Evolutionary conservation across 2,797 vertebrate genomes (phyloP), one percentile per base, ranked within the genome.

Genomic region (Cetoscarus ocellatus): DNA sequence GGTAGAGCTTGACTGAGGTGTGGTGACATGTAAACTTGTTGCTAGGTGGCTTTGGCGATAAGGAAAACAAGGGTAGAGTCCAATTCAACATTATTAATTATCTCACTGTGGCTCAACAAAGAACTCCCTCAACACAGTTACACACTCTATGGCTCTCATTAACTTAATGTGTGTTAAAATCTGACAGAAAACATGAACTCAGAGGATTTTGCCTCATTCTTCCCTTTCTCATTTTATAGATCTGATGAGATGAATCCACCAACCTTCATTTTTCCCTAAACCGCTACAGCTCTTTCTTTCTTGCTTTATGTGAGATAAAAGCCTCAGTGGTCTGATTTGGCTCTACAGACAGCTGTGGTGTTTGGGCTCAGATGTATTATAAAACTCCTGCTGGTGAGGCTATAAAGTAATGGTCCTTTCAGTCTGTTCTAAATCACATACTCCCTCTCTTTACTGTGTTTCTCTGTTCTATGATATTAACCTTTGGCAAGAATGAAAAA

Each of bases 381-480:
- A 67, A 53, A 76, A 27, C 63, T 55, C 39, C 75, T 62, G 39
- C 76, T 77, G 72, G 47, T 64, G 53, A 66, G 38, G 19, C 68
- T 49, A 5, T 56, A 56, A 73, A 52, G 38, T 50, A 52, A 77
- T 45, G 56, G 45, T 45, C 34, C 42, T 73, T 70, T 61, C 68
- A 74, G 62, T 58, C 64, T 72, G 43, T 51, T 67, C 42, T 85
- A 42, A 12, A 49, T 58, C 5, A 40, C 58, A 15, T 45, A 15
- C 27, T 27, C 58, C 7, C 6, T 66, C 6, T 52, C 5, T 48
- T 61, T 47, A 44, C 0, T 7, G 39, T 53, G 40, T 15, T 3
- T 48, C 12, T 11, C 9, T 11, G 5, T 35, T 52, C 9, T 72
- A 9, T 7, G 14, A 47, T 56, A 53, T 59, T 3, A 38, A 38